These are phyloP conservation scores for Hypocryptadius cinnamomeus DNA, from an alignment of 2,113 vertebrate species.

Conservation along the genomic window DNA sequence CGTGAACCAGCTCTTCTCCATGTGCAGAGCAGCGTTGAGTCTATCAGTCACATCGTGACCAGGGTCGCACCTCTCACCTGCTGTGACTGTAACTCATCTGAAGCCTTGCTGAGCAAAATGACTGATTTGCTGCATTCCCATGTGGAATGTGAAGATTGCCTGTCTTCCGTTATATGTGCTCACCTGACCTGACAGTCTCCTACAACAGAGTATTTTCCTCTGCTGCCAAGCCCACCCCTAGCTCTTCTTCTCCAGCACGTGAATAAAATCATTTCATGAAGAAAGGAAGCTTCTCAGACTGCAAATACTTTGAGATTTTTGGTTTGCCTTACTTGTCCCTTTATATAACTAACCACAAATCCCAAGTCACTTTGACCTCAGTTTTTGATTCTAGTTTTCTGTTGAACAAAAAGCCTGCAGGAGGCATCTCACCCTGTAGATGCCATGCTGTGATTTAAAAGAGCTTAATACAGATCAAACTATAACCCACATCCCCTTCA, in stretches of 20 bases:
- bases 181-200: background rate
- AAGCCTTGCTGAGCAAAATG: background rate
- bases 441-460: background rate
- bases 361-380: background rate
- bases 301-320: background rate
- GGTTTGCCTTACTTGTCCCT: background rate
- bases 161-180: background rate
- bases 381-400: background rate
- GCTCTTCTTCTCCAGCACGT: background rate
- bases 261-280: background rate
- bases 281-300: background rate
- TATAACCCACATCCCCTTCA: background rate
- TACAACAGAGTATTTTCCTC: background rate
- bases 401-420: background rate
- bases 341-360: background rate
- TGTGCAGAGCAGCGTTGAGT: background rate
- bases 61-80: background rate
- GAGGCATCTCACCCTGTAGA: background rate
- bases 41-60: background rate
- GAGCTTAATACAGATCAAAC: background rate
- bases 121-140: background rate
- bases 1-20: background rate
- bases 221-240: background rate
- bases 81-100: background rate
- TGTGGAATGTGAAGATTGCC: fast-evolving